These are phyloP conservation scores for Anoura caudifer DNA, from an alignment of 2,113 vertebrate species.

Conservation along the genomic window DNA sequence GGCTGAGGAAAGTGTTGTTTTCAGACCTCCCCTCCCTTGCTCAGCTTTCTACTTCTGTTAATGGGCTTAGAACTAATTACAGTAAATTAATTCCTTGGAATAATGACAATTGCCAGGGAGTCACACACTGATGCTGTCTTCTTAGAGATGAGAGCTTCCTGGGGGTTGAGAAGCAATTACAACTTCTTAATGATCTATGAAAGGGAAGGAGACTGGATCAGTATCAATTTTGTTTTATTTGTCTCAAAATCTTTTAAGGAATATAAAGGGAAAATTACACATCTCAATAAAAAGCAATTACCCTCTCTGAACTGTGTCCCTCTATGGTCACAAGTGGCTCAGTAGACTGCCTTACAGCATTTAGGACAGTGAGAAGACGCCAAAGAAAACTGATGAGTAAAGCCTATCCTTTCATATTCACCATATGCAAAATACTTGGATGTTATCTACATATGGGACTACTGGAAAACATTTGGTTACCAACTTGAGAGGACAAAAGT, in stretches of 20 bases:
- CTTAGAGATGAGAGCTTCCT: constrained; percentile 68
- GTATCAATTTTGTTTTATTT: constrained; percentile 60
- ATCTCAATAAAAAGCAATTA: constrained; percentile 52
- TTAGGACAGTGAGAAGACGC: background rate
- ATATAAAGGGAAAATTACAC: constrained; percentile 45
- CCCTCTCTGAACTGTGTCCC: background rate
- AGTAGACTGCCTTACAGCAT: background rate
- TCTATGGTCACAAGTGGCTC: background rate
- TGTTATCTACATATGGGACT: background rate
- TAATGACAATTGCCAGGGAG: constrained; percentile 77
- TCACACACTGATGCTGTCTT: constrained; percentile 71
- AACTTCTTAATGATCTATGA: constrained; percentile 70
- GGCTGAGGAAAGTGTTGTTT: constrained; percentile 45
- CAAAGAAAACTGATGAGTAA: background rate
- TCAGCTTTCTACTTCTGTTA: constrained; percentile 68
- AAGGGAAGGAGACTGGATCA: background rate
- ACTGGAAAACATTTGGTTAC: background rate
- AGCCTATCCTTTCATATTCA: background rate
- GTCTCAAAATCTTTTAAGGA: constrained; percentile 35
- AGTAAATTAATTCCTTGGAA: constrained; percentile 80
- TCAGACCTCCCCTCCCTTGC: constrained; percentile 59
- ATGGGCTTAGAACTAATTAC: constrained; percentile 78
- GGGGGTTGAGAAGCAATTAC: constrained; percentile 76
- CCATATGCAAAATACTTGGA: background rate
- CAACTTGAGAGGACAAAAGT: background rate